Percentiles rank a stretch among this genome's conserved stretches.
Conservation (phyloP, 2,113 vertebrate species). For the Triplophysa rosa region DNA sequence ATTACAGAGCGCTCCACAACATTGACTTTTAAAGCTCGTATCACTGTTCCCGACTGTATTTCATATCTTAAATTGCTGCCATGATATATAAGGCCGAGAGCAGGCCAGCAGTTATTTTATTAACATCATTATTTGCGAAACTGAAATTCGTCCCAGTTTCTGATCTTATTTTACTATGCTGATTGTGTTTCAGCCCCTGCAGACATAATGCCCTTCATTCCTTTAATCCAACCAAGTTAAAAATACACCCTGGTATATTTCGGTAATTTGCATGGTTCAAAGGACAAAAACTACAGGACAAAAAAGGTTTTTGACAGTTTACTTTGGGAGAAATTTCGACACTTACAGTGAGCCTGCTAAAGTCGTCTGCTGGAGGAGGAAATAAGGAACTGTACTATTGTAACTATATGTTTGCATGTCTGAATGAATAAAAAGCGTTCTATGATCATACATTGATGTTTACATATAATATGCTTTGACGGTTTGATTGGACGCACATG, state of each 20-base stretch:
- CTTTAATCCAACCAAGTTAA: background rate
- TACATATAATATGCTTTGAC: too few relatives aligned
- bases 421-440: too few relatives aligned
- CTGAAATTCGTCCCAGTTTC: constrained; percentile 30
- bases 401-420: too few relatives aligned
- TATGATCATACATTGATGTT: too few relatives aligned
- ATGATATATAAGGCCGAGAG: background rate
- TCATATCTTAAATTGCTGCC: constrained; percentile 53
- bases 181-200: constrained; percentile 45
- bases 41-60: constrained; percentile 74
- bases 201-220: constrained; percentile 22
- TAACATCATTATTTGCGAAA: constrained; percentile 40
- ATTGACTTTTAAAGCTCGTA: constrained; percentile 82
- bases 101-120: constrained; percentile 21
- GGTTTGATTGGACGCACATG: too few relatives aligned
- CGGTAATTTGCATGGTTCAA: constrained; percentile 41
- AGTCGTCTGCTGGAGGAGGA: too few relatives aligned
- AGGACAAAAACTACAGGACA: too few relatives aligned
- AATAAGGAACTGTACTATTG: too few relatives aligned
- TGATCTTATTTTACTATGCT: constrained; percentile 21
- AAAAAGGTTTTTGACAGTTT: too few relatives aligned
- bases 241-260: constrained; percentile 40
- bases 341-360: too few relatives aligned
- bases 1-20: constrained; percentile 84
- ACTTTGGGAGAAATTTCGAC: too few relatives aligned